Percentiles rank a stretch among this genome's conserved stretches.
phyloP scores from a whole-genome alignment of 2,888 invertebrate species.

The Caenorhabditis japonica region DNA sequence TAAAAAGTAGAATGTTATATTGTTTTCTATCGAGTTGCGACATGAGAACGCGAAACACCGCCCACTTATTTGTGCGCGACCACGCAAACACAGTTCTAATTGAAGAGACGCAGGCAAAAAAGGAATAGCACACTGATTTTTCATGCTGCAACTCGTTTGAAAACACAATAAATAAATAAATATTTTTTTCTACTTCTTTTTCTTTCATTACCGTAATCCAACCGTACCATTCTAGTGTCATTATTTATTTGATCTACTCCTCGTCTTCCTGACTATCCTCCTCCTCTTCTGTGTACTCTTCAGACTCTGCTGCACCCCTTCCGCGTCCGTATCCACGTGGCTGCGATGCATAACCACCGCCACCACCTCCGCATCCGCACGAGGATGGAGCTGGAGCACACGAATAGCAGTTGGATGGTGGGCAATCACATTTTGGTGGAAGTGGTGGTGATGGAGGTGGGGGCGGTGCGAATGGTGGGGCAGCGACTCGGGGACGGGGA shows the following conservation, averaged over 20 bases:
- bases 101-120: too few relatives aligned
- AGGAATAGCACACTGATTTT: too few relatives aligned
- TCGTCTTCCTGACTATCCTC: constrained; percentile 6
- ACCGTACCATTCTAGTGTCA: too few relatives aligned
- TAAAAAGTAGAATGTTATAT: too few relatives aligned
- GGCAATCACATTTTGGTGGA: constrained; percentile 33
- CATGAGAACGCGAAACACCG: too few relatives aligned
- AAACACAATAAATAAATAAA: too few relatives aligned
- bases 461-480: constrained; percentile 40
- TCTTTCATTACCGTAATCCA: too few relatives aligned
- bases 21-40: too few relatives aligned
- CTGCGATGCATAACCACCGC: constrained; percentile 3
- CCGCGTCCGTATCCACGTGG: constrained; percentile 14
- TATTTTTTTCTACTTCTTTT: too few relatives aligned
- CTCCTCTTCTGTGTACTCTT: constrained; percentile 3
- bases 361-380: constrained; percentile 45
- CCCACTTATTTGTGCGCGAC: too few relatives aligned
- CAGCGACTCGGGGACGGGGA: constrained; percentile 43
- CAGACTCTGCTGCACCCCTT: neutral
- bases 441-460: constrained; percentile 38
- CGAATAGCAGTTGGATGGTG: constrained; percentile 21
- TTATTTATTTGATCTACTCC: neutral
- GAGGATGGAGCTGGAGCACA: constrained; percentile 37
- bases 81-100: too few relatives aligned
- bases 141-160: too few relatives aligned